These are phyloP conservation scores for Oryzias curvinotus DNA, from an alignment of 2,113 vertebrate species.

Conservation along the genomic window DNA sequence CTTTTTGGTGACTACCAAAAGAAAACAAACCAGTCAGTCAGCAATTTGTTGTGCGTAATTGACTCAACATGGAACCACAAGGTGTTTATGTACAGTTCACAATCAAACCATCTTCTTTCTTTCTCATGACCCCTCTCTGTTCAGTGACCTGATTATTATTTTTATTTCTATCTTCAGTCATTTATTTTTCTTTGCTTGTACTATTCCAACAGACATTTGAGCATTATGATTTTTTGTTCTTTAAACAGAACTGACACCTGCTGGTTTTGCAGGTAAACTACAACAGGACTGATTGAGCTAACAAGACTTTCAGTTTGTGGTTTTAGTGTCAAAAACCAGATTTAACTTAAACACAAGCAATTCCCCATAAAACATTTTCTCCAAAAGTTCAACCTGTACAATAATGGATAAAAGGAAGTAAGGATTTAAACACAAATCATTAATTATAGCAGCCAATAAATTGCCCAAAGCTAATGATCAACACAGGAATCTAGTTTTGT, in stretches of 20 bases:
- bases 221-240: not conserved
- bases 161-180: not conserved
- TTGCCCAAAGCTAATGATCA: too few species aligned
- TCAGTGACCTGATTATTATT: too few species aligned
- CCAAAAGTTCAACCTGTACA: not conserved
- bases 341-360: not conserved
- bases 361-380: not conserved
- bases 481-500: too few species aligned
- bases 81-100: constrained; percentile 5
- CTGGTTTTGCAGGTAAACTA: constrained; percentile 45
- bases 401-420: too few species aligned
- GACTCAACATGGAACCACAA: constrained; percentile 17
- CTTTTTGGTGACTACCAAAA: not conserved
- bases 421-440: too few species aligned
- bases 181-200: not conserved
- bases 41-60: constrained; percentile 5
- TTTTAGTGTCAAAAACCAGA: not conserved
- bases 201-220: not conserved
- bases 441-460: too few species aligned
- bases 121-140: too few species aligned
- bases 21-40: constrained; percentile 32
- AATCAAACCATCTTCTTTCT: not conserved
- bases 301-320: not conserved
- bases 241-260: constrained; percentile 47
- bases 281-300: not conserved